Evolutionary conservation across 2,797 vertebrate species (phyloP).

Genomic region (Pseudochirops corinnae): DNA sequence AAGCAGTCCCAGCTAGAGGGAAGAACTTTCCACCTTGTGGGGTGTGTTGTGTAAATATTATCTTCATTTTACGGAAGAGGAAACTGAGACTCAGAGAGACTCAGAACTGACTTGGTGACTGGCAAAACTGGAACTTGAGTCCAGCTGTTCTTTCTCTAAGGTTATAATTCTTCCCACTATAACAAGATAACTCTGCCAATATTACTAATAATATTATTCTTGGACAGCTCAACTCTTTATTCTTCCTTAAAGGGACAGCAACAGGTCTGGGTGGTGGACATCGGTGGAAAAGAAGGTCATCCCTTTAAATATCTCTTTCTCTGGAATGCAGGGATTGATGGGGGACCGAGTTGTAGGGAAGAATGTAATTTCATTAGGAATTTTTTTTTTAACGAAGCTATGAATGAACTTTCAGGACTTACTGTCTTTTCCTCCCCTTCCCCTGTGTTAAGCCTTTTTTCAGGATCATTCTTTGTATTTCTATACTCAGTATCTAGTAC

Average conservation of each 20-base stretch:
- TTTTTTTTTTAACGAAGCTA: background rate
- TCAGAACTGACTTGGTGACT: background rate
- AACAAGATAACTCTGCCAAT: background rate
- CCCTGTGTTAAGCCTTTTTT: background rate
- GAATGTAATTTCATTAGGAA: background rate
- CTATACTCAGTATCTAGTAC: background rate
- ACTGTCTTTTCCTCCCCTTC: background rate
- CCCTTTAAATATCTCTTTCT: background rate
- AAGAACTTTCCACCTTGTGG: background rate
- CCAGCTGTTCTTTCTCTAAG: background rate
- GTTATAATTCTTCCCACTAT: background rate
- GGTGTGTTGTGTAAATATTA: background rate
- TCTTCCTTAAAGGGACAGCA: background rate
- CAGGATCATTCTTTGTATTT: background rate
- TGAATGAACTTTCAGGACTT: background rate
- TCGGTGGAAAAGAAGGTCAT: background rate
- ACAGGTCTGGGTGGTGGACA: background rate
- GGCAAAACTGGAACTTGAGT: background rate
- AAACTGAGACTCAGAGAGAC: background rate
- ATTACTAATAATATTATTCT: background rate
- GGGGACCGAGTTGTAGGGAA: background rate
- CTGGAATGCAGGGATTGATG: background rate
- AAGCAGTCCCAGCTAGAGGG: background rate
- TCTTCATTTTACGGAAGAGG: background rate
- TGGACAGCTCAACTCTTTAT: background rate